Evolutionary conservation across 1,140 invertebrate genomes (phyloP).

Genomic region (Pseudomyrmex sp.): DNA sequence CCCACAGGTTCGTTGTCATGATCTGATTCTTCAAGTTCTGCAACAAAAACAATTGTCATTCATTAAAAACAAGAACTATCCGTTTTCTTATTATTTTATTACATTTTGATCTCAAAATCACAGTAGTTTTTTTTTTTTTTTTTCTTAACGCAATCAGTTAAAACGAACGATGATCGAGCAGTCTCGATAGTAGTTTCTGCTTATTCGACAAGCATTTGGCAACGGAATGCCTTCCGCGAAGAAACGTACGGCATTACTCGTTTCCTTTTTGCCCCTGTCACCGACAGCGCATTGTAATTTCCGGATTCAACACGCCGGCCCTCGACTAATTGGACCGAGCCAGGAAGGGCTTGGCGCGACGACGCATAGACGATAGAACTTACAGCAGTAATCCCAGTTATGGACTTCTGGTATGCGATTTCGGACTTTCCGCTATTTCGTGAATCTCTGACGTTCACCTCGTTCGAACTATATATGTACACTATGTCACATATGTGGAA

Average conservation of each 20-base stretch:
- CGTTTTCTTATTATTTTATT: background rate
- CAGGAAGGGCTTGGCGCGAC: background rate
- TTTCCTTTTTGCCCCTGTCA: conserved; percentile 57
- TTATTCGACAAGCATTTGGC: conserved; percentile 14
- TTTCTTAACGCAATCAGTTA: background rate
- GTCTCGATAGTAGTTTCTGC: conserved; percentile 1
- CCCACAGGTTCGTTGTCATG: conserved; percentile 97
- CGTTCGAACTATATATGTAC: background rate
- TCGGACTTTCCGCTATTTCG: conserved; percentile 54
- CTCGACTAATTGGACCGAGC: conserved; percentile 65
- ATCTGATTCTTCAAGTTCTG: conserved; percentile 96
- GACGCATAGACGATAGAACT: conserved; percentile 22
- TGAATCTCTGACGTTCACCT: conserved; percentile 43
- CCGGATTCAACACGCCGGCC: conserved; percentile 42
- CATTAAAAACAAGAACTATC: background rate
- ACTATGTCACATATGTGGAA: background rate
- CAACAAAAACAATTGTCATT: conserved; percentile 82
- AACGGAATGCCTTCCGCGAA: background rate
- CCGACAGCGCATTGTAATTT: conserved; percentile 69
- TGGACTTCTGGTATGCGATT: conserved; percentile 61
- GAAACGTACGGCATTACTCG: conserved; percentile 16
- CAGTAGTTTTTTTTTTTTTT: no score
- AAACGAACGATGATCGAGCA: background rate
- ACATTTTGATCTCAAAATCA: background rate
- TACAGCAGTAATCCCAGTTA: conserved; percentile 37